Conservation (phyloP, 2,888 invertebrate genomes). For the Spodoptera exigua region DNA sequence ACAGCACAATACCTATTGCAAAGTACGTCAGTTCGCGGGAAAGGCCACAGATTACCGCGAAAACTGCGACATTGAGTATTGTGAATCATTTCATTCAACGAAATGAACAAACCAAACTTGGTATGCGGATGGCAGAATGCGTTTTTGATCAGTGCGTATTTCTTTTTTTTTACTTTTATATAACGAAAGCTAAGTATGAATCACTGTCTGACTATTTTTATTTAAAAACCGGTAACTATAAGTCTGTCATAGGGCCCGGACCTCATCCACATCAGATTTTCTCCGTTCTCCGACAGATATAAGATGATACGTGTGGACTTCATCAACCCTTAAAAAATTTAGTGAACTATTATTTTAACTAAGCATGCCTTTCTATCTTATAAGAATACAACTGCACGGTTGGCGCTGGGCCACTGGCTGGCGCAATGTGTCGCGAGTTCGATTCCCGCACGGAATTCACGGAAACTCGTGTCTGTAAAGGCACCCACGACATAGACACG, state of each 20-base stretch:
- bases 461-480: no score
- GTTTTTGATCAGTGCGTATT: constrained; percentile 47
- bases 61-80: constrained; percentile 57
- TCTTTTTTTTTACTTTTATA: constrained; percentile 22
- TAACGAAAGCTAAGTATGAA: constrained; percentile 41
- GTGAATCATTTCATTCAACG: constrained; percentile 66
- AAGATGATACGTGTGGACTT: not conserved
- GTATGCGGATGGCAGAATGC: constrained; percentile 42
- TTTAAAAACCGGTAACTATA: constrained; percentile 1
- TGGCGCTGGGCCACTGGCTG: no score
- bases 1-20: constrained; percentile 39
- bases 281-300: not conserved
- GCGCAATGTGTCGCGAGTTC: no score
- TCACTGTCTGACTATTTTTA: constrained; percentile 47
- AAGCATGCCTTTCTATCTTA: no score
- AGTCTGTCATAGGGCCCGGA: no score
- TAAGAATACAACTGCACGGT: no score
- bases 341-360: no score
- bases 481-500: no score
- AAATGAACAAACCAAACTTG: constrained; percentile 47
- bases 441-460: no score
- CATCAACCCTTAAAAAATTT: no score
- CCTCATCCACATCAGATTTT: not conserved
- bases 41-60: constrained; percentile 64
- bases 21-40: constrained; percentile 65